Conservation (phyloP, 2,888 invertebrate genomes). For the Beris chalybata region DNA sequence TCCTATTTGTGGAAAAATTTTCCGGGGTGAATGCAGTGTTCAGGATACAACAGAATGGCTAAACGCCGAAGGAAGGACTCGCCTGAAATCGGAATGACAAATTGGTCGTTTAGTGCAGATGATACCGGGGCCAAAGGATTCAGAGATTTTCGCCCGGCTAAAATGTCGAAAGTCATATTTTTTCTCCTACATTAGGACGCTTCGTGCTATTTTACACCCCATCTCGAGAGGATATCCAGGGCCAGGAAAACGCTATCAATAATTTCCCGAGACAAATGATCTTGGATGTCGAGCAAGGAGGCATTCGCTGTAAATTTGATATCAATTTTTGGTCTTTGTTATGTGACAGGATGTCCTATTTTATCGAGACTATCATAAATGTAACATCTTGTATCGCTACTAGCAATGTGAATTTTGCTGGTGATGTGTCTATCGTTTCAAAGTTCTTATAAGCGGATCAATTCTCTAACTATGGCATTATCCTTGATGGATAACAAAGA, state of each 20-base stretch:
- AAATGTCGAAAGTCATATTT: background rate
- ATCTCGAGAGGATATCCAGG: too few species aligned
- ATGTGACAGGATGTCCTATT: background rate
- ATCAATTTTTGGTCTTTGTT: conserved; percentile 18
- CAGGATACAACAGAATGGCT: too few species aligned
- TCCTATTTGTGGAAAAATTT: too few species aligned
- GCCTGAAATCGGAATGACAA: conserved; percentile 32
- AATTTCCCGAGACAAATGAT: conserved; percentile 26
- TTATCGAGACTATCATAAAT: conserved; percentile 5
- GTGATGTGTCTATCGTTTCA: background rate
- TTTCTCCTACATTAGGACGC: too few species aligned
- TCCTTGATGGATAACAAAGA: conserved; percentile 19
- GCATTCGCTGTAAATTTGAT: conserved; percentile 27
- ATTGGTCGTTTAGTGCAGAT: conserved; percentile 38
- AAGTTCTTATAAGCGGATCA: conserved; percentile 13
- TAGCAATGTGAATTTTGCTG: background rate
- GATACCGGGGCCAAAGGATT: conserved; percentile 29
- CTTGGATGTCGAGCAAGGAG: conserved; percentile 25
- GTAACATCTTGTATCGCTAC: conserved; percentile 10
- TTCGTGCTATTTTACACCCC: too few species aligned
- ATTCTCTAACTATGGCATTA: conserved; percentile 13
- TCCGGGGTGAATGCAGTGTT: too few species aligned
- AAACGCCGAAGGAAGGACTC: conserved; percentile 8
- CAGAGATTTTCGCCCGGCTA: background rate
- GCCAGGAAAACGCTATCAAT: background rate